Conservation (phyloP, 92 coral and sea anemone genomes). For the Desmophyllum pertusum region DNA sequence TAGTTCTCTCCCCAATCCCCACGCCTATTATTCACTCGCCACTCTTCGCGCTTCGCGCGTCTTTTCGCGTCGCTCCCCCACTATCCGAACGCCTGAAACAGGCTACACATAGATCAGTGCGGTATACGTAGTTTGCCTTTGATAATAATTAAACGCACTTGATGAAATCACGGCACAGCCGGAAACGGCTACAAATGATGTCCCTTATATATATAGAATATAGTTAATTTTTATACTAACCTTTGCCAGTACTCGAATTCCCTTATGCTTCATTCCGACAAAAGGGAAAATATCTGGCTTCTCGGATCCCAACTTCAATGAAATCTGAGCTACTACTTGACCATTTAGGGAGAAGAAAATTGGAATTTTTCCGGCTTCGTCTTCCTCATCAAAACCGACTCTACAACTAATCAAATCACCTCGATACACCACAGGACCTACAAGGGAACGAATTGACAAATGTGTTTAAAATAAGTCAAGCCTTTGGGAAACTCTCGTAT, state of each 20-base stretch:
- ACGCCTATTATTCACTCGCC: too few species aligned
- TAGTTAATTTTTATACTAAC: slow-evolving; percentile 7
- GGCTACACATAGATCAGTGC: too few species aligned
- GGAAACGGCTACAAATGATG: background rate
- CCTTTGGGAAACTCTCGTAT: background rate
- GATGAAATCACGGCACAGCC: background rate
- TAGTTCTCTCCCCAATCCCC: too few species aligned
- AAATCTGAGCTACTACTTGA: slow-evolving; percentile 13
- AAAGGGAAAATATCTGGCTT: slow-evolving; percentile 31
- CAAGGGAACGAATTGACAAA: background rate
- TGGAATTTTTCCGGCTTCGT: slow-evolving; percentile 37
- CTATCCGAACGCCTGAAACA: too few species aligned
- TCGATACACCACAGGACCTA: slow-evolving; percentile 47
- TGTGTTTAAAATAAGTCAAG: background rate
- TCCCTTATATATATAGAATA: background rate
- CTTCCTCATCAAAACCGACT: slow-evolving; percentile 29
- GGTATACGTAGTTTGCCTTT: too few species aligned
- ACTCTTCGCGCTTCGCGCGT: too few species aligned
- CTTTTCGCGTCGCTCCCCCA: too few species aligned
- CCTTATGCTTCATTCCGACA: slow-evolving; percentile 46
- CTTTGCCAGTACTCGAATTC: slow-evolving; percentile 47
- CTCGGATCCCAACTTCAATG: slow-evolving; percentile 19
- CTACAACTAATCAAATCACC: slow-evolving; percentile 56
- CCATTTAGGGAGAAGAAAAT: slow-evolving; percentile 47
- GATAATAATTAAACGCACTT: background rate